These are phyloP conservation scores for Epistrophe eligans DNA, from an alignment of 2,888 invertebrate species.

Conservation along the genomic window DNA sequence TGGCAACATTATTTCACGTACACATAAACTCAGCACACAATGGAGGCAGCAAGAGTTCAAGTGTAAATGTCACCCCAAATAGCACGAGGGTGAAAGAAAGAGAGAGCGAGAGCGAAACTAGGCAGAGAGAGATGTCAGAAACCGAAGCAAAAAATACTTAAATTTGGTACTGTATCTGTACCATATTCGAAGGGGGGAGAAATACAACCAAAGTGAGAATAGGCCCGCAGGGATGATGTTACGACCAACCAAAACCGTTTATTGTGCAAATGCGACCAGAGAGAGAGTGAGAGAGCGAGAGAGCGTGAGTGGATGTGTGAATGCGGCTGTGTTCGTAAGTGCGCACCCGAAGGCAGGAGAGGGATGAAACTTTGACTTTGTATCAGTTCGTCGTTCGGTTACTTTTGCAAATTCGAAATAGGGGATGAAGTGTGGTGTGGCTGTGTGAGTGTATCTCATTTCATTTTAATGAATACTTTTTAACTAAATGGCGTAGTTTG, in stretches of 20 bases:
- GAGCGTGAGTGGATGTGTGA: conserved; percentile 9
- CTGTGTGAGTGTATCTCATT: conserved; percentile 49
- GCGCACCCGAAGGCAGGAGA: conserved; percentile 67
- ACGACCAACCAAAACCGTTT: conserved; percentile 73
- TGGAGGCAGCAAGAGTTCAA: conserved; percentile 72
- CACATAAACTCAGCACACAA: conserved; percentile 57
- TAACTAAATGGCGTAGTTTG: conserved; percentile 65
- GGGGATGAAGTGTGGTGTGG: conserved; percentile 61
- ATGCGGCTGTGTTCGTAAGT: conserved; percentile 57
- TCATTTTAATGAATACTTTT: conserved; percentile 48
- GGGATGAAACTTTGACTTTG: conserved; percentile 73
- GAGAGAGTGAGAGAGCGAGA: not conserved
- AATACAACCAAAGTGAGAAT: conserved; percentile 31
- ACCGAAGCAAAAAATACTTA: conserved; percentile 33
- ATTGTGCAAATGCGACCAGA: conserved; percentile 26
- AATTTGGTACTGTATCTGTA: conserved; percentile 74
- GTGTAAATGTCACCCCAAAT: conserved; percentile 66
- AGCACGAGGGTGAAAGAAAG: not conserved
- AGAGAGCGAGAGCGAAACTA: conserved; percentile 15
- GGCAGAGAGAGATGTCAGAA: not conserved
- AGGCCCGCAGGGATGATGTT: conserved; percentile 43
- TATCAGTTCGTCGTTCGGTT: conserved; percentile 68
- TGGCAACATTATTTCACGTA: conserved; percentile 73
- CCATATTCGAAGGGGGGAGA: conserved; percentile 44
- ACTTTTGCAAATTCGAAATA: conserved; percentile 70